These are phyloP conservation scores for Sminthopsis crassicaudata DNA, from an alignment of 2,113 vertebrate species.

Conservation along the genomic window DNA sequence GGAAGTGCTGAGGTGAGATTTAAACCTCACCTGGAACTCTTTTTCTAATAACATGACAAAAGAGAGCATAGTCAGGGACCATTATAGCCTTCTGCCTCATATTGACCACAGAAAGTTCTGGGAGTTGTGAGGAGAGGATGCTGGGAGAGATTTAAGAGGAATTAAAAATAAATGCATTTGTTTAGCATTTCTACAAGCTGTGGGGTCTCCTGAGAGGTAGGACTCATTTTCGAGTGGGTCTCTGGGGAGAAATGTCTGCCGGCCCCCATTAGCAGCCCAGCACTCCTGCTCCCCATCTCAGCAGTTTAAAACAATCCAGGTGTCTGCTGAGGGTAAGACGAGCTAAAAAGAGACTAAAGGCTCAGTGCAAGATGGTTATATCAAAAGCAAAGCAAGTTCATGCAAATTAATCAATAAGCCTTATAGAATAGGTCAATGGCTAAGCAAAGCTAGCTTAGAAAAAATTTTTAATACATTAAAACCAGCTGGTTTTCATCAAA, in stretches of 20 bases:
- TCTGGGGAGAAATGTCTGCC: not conserved
- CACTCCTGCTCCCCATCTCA: not conserved
- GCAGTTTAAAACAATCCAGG: not conserved
- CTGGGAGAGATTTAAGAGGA: not conserved
- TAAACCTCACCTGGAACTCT: not conserved
- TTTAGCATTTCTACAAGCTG: not conserved
- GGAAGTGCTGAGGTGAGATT: not conserved
- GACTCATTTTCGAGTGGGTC: not conserved
- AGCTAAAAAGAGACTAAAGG: not conserved
- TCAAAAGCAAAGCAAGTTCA: not conserved
- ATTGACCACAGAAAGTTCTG: not conserved
- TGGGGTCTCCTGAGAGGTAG: not conserved
- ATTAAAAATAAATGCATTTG: not conserved
- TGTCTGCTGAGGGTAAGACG: not conserved
- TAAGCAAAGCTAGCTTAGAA: not conserved
- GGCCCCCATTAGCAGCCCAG: not conserved
- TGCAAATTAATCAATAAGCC: not conserved
- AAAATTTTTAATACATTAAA: not conserved
- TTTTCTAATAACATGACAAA: not conserved
- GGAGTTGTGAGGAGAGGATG: not conserved
- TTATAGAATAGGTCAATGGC: not conserved
- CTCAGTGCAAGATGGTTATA: not conserved
- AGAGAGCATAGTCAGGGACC: not conserved
- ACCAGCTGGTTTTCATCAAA: not conserved
- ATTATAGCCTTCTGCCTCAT: not conserved